phyloP scores from a whole-genome alignment of 1,140 invertebrate species.

The Drosophila arizonae region DNA sequence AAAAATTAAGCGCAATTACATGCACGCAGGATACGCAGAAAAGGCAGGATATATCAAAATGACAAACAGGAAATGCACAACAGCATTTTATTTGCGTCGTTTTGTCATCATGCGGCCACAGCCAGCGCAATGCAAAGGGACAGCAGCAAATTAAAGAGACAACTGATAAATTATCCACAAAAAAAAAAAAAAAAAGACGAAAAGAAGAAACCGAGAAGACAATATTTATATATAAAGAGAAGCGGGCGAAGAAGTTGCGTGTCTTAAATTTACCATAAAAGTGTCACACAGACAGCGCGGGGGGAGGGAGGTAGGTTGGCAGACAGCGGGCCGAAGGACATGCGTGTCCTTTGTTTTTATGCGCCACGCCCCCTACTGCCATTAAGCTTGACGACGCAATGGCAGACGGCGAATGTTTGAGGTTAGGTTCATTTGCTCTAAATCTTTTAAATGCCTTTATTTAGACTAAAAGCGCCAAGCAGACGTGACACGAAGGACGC shows the following conservation, averaged over 20 bases:
- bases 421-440: constrained; percentile 81
- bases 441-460: constrained; percentile 81
- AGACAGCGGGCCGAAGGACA: constrained; percentile 59
- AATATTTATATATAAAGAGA: constrained; percentile 15
- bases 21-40: constrained; percentile 49
- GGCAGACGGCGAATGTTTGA: constrained; percentile 64
- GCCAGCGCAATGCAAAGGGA: constrained; percentile 11
- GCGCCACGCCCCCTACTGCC: constrained; percentile 51
- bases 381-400: constrained; percentile 54
- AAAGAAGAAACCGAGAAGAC: neutral
- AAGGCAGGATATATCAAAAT: constrained; percentile 25
- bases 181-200: constrained; percentile 9
- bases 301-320: neutral
- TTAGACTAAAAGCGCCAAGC: constrained; percentile 76
- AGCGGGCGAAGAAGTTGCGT: constrained; percentile 63
- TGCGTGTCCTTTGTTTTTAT: constrained; percentile 80
- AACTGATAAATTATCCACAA: constrained; percentile 63
- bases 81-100: constrained; percentile 69
- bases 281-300: constrained; percentile 58
- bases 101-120: constrained; percentile 60
- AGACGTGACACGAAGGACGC: constrained; percentile 57
- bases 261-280: constrained; percentile 79
- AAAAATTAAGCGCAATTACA: constrained; percentile 78
- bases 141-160: constrained; percentile 61
- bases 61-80: constrained; percentile 67